Evolutionary conservation across 2,113 vertebrate genomes (phyloP).

Genomic region (Daphoenositta chrysoptera): DNA sequence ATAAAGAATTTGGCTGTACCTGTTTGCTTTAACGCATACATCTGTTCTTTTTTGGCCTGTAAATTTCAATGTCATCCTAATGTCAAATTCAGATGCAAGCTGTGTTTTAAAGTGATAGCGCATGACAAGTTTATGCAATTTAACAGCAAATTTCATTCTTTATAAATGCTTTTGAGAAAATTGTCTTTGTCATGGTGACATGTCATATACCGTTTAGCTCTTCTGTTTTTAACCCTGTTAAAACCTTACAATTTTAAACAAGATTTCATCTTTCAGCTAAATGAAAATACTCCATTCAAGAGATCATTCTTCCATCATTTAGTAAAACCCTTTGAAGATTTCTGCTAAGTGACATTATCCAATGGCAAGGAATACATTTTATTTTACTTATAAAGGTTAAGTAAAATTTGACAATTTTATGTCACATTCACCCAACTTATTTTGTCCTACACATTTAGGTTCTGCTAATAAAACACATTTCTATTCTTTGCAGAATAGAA

Average conservation of each 20-base stretch:
- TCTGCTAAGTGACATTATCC: background rate
- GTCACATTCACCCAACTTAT: background rate
- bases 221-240: background rate
- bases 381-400: background rate
- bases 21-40: slow-evolving; percentile 10
- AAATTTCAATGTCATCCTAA: slow-evolving; percentile 35
- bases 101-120: background rate
- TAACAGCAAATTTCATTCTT: background rate
- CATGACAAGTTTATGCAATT: background rate
- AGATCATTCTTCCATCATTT: background rate
- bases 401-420: background rate
- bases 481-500: background rate
- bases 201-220: background rate
- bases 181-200: background rate
- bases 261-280: background rate
- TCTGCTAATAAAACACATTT: background rate
- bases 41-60: slow-evolving; percentile 16
- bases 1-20: background rate
- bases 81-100: background rate
- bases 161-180: background rate
- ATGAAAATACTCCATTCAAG: background rate
- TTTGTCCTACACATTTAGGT: background rate
- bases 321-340: background rate
- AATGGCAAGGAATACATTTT: background rate
- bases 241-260: background rate